These are phyloP conservation scores for Linyphia triangularis DNA, from an alignment of 2,888 invertebrate species.

Conservation along the genomic window DNA sequence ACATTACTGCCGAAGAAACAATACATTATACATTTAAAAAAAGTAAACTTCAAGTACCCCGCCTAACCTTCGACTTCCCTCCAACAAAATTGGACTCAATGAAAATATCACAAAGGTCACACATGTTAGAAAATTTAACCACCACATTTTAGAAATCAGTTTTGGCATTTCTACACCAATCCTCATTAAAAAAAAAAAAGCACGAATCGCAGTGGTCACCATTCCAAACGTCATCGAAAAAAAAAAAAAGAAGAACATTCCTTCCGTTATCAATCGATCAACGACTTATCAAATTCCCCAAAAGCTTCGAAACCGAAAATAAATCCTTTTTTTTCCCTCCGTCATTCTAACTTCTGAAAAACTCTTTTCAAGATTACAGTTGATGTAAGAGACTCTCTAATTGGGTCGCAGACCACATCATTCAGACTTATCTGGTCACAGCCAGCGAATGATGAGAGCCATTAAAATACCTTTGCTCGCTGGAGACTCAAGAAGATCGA, in stretches of 20 bases:
- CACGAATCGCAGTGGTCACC: background rate
- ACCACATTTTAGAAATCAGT: too few species aligned
- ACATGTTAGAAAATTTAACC: too few species aligned
- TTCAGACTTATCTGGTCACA: slow-evolving; percentile 49
- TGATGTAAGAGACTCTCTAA: slow-evolving; percentile 3
- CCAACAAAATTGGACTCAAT: too few species aligned
- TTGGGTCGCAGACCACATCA: slow-evolving; percentile 50
- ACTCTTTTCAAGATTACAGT: background rate
- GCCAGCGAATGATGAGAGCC: background rate
- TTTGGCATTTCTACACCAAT: too few species aligned
- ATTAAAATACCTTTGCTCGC: slow-evolving; percentile 22
- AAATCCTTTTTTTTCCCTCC: background rate
- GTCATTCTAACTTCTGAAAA: background rate
- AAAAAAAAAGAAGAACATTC: too few species aligned
- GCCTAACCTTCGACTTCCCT: too few species aligned
- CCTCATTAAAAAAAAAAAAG: background rate
- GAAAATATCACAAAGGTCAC: too few species aligned
- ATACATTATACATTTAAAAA: too few species aligned
- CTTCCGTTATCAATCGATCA: background rate
- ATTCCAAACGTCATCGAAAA: background rate
- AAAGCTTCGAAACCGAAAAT: background rate
- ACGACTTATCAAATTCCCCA: background rate
- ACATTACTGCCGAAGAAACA: too few species aligned
- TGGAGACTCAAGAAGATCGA: background rate
- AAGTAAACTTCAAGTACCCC: too few species aligned